Evolutionary conservation across 1,140 invertebrate genomes (phyloP).

Genomic region (Drosophila tristis): DNA sequence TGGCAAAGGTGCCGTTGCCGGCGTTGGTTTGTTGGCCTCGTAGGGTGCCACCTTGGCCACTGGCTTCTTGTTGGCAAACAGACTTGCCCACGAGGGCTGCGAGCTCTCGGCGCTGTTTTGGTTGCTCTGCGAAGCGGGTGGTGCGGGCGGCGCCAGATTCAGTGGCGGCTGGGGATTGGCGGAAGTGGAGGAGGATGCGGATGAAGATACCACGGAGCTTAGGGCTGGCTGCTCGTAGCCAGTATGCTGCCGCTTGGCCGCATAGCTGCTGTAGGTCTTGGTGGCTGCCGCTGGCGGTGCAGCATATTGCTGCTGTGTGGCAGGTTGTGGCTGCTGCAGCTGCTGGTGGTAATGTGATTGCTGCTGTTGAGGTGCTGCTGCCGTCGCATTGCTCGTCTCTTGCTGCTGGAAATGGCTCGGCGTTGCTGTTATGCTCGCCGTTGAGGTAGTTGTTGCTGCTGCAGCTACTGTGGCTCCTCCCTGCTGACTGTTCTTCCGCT

Average conservation of each 20-base stretch:
- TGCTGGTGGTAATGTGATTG: conserved; percentile 10
- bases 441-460: conserved; percentile 72
- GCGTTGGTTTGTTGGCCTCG: conserved; percentile 82
- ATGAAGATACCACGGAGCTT: conserved; percentile 15
- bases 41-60: conserved; percentile 86
- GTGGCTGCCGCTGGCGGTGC: conserved; percentile 37
- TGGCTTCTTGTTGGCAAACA: conserved; percentile 84
- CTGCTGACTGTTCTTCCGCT: conserved; percentile 69
- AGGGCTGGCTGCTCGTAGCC: conserved; percentile 7
- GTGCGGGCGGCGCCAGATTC: conserved; percentile 64
- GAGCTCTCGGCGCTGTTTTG: conserved; percentile 53
- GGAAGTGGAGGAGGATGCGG: conserved; percentile 11
- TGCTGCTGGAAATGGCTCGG: conserved; percentile 76
- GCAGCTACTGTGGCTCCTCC: conserved; percentile 25
- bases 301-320: conserved; percentile 1
- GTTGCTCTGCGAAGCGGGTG: conserved; percentile 60
- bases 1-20: conserved; percentile 18
- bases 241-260: conserved; percentile 40
- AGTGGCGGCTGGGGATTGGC: conserved; percentile 50
- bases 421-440: conserved; percentile 74
- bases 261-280: conserved; percentile 49
- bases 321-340: conserved; percentile 10
- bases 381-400: conserved; percentile 47
- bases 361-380: conserved; percentile 32
- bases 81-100: conserved; percentile 66